Conservation (phyloP, 1,140 invertebrate genomes). For the Meloidogyne exigua region DNA sequence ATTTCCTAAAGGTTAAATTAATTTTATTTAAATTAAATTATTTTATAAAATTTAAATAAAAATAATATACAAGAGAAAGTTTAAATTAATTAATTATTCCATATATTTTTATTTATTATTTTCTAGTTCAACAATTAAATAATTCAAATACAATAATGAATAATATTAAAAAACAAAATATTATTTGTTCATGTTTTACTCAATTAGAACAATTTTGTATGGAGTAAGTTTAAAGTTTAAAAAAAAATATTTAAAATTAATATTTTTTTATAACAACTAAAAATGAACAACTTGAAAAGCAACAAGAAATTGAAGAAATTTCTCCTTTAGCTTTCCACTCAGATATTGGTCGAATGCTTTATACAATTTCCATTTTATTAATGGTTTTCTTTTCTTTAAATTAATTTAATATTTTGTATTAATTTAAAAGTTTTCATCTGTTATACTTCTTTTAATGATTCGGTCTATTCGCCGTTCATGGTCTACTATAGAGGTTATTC, state of each 20-base stretch:
- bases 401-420: not conserved
- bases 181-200: not conserved
- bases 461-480: slow-evolving; percentile 42
- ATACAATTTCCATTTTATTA: slow-evolving; percentile 44
- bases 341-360: slow-evolving; percentile 44
- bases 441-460: slow-evolving; percentile 45
- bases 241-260: not conserved
- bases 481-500: slow-evolving; percentile 30
- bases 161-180: not conserved
- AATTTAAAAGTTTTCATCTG: slow-evolving; percentile 33
- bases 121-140: not conserved
- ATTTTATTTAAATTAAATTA: not conserved
- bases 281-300: not conserved
- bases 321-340: slow-evolving; percentile 29
- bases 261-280: too few species aligned
- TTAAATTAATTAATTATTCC: too few species aligned
- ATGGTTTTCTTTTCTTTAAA: too few species aligned
- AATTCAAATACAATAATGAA: not conserved
- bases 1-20: not conserved
- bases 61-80: too few species aligned
- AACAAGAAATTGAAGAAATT: slow-evolving; percentile 1
- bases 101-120: too few species aligned
- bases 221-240: not conserved
- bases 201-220: not conserved
- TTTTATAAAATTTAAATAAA: not conserved